phyloP scores from a whole-genome alignment of 2,888 invertebrate species.

The Brachypterus glaber region DNA sequence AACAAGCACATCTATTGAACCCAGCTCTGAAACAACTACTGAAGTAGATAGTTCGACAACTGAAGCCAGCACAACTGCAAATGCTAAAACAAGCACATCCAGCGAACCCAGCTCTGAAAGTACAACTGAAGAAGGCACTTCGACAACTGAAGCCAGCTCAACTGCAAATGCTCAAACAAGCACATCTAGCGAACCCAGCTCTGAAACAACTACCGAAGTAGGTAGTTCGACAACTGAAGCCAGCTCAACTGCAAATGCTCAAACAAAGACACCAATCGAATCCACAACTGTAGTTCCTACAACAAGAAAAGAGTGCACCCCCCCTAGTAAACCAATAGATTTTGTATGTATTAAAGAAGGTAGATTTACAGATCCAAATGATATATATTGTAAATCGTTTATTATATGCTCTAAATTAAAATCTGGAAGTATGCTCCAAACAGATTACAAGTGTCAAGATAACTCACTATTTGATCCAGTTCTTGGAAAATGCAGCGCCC shows the following conservation, averaged over 20 bases:
- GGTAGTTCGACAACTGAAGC: background rate
- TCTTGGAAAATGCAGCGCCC: constrained; percentile 13
- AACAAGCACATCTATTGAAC: too few species aligned
- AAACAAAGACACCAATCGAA: too few species aligned
- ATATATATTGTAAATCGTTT: constrained; percentile 28
- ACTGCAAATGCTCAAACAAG: too few species aligned
- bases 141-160: too few species aligned
- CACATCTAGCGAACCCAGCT: background rate
- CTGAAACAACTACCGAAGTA: background rate
- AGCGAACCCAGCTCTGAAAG: too few species aligned
- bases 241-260: too few species aligned
- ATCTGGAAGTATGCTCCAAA: constrained; percentile 32
- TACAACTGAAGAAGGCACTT: too few species aligned
- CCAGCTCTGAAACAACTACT: too few species aligned
- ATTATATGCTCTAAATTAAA: constrained; percentile 22
- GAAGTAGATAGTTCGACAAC: too few species aligned
- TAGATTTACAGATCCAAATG: constrained; percentile 38
- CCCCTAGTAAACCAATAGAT: constrained; percentile 4
- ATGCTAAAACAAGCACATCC: too few species aligned
- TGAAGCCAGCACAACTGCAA: too few species aligned
- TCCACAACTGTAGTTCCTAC: background rate
- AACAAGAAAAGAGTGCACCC: constrained; percentile 1
- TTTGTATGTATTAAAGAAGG: constrained; percentile 34
- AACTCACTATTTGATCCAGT: constrained; percentile 22
- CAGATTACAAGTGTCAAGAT: constrained; percentile 20